phyloP scores from a whole-genome alignment of 2,113 vertebrate species.

The Motacilla alba region DNA sequence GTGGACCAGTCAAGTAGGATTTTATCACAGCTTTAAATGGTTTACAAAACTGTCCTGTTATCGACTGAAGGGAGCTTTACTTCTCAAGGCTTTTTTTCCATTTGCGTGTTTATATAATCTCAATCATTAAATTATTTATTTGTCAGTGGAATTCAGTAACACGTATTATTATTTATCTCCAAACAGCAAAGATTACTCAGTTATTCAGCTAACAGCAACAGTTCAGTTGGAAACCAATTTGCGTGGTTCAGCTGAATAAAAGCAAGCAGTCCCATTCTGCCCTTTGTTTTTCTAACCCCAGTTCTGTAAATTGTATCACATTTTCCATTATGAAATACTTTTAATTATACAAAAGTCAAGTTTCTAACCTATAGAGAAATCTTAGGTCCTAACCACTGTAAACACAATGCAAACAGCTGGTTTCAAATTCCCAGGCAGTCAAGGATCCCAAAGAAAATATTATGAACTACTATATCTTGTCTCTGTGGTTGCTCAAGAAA shows the following conservation, averaged over 20 bases:
- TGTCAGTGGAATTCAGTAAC: conserved; percentile 56
- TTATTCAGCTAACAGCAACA: conserved; percentile 48
- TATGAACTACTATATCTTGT: not conserved
- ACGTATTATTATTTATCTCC: conserved; percentile 66
- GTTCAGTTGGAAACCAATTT: conserved; percentile 31
- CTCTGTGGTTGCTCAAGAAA: conserved; percentile 12
- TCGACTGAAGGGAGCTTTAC: conserved; percentile 71
- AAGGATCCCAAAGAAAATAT: conserved; percentile 30
- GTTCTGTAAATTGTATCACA: conserved; percentile 30
- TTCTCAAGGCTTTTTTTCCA: conserved; percentile 46
- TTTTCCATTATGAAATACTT: conserved; percentile 58
- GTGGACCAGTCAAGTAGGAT: conserved; percentile 85
- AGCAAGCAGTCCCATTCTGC: conserved; percentile 5
- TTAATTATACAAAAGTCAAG: conserved; percentile 65
- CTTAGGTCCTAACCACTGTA: not conserved
- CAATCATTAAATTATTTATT: conserved; percentile 70
- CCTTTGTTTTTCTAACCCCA: conserved; percentile 33
- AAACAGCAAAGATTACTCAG: conserved; percentile 64
- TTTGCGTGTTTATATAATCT: conserved; percentile 66
- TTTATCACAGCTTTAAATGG: conserved; percentile 90
- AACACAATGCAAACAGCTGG: not conserved
- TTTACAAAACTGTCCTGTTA: conserved; percentile 89
- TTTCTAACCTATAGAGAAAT: conserved; percentile 39
- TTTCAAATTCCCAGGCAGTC: not conserved
- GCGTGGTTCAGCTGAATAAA: conserved; percentile 27